Evolutionary conservation across 1,140 invertebrate genomes (phyloP), one percentile per base, ranked within the genome.

Genomic region (Bombyx mandarina): DNA sequence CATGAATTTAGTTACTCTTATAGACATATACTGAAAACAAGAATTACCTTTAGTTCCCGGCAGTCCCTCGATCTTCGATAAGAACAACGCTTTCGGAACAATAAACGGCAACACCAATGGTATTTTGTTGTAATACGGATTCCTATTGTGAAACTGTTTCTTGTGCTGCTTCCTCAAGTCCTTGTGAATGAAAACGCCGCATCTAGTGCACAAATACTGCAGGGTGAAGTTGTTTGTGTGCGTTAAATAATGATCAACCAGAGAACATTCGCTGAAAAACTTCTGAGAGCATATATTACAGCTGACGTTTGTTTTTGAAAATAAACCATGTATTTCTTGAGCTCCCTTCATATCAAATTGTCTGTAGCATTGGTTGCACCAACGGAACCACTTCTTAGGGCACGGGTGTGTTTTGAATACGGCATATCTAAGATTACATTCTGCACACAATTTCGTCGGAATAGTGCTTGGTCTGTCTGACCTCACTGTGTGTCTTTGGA

Each of bases 141-240:
- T 35, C 22, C 26, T 18, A 43, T 55, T 22, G 35, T 55, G 54
- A n/a, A 12, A 46, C 8, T 8, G 8, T 9, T 3, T 7, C 18
- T 35, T 44, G 35, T 55, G 54, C 44, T 22, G 7, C 22, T 9
- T 55, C 45, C 45, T 46, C 8, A 45, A 51, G 50, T 51, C 7
- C 22, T 26, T 7, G 7, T 51, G 42, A 43, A 43, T 8, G 50
- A 43, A 43, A 49, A 48, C 22, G 43, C 46, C 1, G 18, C 44
- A 58, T 12, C 45, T 1, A 43, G 50, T 8, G 22, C 67, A 73
- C 18, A 60, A 68, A 12, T 65, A 64, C 44, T 65, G 9, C 8
- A 62, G 9, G 1, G 42, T 56, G 46, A 65, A 75, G n/a, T 52
- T 61, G 2, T 66, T 26, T 0, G 67, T 64, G 43, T 75, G 73